Base-by-base conservation (phyloP, 2,888 invertebrate species). In the Geotrupes spiniger region DNA sequence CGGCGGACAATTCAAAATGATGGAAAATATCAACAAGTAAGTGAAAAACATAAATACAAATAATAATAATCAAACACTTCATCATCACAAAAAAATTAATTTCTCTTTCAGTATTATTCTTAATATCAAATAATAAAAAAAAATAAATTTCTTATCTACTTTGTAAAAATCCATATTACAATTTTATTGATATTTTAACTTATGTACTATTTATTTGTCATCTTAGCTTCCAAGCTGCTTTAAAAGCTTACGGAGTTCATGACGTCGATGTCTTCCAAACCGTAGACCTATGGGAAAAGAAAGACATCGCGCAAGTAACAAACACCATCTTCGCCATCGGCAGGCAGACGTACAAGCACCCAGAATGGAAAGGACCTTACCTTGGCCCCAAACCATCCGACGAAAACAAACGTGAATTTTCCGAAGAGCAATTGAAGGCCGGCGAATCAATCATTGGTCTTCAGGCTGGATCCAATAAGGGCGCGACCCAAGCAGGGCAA, bases 1-100 rank as follows among this genome's bases (percentile, higher is more conserved):
- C 38, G 95, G 96, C 62, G 95, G 96, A 71, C 95, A 96, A 71
- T 99, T 99, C 85, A 98, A 97, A 73, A 88, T 98, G 87, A 99
- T 99, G 98, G 98, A 99, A 76, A 99, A 99, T 81, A 93, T 98
- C 74, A 93, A 92, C 77, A 80, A 85, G 88, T 96, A 72, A 81
- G 84, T 76, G 6, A 21, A 21, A 21, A 6, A 3, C 3, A 21
- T 21, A 4, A 21, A 21, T 21, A 51, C 63, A 75, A 4, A 11
- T 4, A 12, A 31, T 10, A 31, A 31, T 31, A 31, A 11, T 12
- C 26, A 21, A 26, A 12, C 25, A 17, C 39, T 37, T 25, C 11
- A 12, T 12, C n/a, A n/a, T n/a, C n/a, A n/a, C n/a, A n/a, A n/a
- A n/a, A n/a, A n/a, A n/a, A n/a, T n/a, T n/a, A n/a, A n/a, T 21